Base-by-base conservation (phyloP, 92 coral and sea anemone species). In the Epizoanthus stellaris region DNA sequence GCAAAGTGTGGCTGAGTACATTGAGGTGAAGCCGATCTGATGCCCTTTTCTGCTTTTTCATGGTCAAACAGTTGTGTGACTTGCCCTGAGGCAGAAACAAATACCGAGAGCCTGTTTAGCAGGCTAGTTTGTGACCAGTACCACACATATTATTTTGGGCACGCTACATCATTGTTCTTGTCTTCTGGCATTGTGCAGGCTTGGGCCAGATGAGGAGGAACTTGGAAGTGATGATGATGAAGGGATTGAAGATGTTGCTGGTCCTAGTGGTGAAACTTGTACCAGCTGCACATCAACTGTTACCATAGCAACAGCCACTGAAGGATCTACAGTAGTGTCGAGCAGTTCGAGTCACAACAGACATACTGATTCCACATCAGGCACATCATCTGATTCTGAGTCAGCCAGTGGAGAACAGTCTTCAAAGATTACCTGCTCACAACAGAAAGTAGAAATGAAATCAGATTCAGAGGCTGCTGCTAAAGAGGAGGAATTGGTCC, bases 141-240 rank as follows among this genome's bases (percentile, higher is more conserved):
- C 6, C 47, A 42, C 47, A 42, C 47, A 42, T 42, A n/a, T n/a
- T n/a, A n/a, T n/a, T n/a, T n/a, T n/a, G n/a, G n/a, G n/a, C n/a
- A n/a, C n/a, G 49, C 9, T 45, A 4, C 6, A 20, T 56, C 23
- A 15, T 67, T 53, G 23, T 19, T 43, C 14, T 23, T 63, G 19
- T 73, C 30, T 34, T 74, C 39, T n/a, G 49, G 21, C 14, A 10
- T 60, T 1, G 61, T 49, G 25, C 25, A 93, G 95, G 95, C 63
- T 93, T 67, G 92, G 61, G 47, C 67, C 88, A 15, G 88, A 82
- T 60, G 90, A 88, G 36, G 80, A 86, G n/a, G 90, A 89, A 12
- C 85, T 89, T 75, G 95, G 81, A 65, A 90, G 93, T 81, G 95
- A 88, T 47, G 90, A 90, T 42, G 93, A 88, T 69, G 87, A 87